Evolutionary conservation across 2,113 vertebrate genomes (phyloP).

Genomic region (Oncorhynchus clarkii): DNA sequence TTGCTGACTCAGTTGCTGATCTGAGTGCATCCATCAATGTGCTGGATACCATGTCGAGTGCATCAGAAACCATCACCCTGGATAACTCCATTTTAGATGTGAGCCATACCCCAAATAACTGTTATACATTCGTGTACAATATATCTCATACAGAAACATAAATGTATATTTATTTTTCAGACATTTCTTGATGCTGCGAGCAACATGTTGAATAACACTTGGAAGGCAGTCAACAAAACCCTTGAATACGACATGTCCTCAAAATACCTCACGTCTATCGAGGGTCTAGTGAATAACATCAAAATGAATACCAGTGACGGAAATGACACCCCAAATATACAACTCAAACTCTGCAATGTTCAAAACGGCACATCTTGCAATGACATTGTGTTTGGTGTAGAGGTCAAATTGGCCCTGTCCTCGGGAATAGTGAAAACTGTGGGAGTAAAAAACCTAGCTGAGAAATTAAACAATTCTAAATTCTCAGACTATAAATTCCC

Average conservation of each 20-base stretch:
- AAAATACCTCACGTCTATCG: slow-evolving; percentile 74
- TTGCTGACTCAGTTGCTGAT: slow-evolving; percentile 34
- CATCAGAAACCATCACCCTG: slow-evolving; percentile 1
- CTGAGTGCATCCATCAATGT: slow-evolving; percentile 47
- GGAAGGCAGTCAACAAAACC: neutral
- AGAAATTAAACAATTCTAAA: slow-evolving; percentile 58
- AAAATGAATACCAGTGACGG: slow-evolving; percentile 47
- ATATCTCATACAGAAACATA: neutral
- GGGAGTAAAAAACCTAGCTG: slow-evolving; percentile 75
- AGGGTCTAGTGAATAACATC: slow-evolving; percentile 75
- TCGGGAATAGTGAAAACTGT: slow-evolving; percentile 50
- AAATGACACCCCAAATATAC: slow-evolving; percentile 41
- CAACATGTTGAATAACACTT: slow-evolving; percentile 61
- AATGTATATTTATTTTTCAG: slow-evolving; percentile 63
- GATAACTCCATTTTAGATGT: slow-evolving; percentile 48
- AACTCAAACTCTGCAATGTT: slow-evolving; percentile 52
- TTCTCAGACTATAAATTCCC: rapidly evolving
- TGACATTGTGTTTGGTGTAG: slow-evolving; percentile 40
- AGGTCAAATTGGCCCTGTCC: slow-evolving; percentile 36
- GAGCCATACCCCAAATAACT: slow-evolving; percentile 19
- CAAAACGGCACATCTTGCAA: slow-evolving; percentile 6
- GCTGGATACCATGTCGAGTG: slow-evolving; percentile 32
- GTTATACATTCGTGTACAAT: too few relatives aligned
- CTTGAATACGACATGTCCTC: slow-evolving; percentile 47
- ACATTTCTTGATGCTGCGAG: slow-evolving; percentile 70